Evolutionary conservation across 2,797 vertebrate species (phyloP).

Genomic region (Sandelia bainsii): DNA sequence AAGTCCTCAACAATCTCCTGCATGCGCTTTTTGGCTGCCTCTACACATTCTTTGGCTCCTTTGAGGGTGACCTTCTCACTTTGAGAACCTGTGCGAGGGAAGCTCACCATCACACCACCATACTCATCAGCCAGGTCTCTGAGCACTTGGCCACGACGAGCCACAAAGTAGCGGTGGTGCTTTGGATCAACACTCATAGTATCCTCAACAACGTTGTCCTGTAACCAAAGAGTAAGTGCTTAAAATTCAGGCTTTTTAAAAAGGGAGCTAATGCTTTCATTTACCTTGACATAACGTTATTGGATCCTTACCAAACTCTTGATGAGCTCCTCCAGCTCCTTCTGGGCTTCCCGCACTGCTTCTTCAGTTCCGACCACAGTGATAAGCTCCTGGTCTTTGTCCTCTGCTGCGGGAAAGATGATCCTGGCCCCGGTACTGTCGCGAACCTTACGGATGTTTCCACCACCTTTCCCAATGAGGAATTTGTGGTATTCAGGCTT

Average conservation of each 20-base stretch:
- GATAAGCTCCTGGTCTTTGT: constrained; percentile 98
- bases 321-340: constrained; percentile 94
- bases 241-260: background rate
- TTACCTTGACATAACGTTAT: background rate
- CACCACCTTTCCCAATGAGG: constrained; percentile 97
- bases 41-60: constrained; percentile 98
- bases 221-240: constrained; percentile 16
- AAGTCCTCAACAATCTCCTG: constrained; percentile 96
- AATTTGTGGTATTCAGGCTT: constrained; percentile 99
- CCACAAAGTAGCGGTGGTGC: constrained; percentile 97
- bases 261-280: background rate
- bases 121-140: constrained; percentile 97
- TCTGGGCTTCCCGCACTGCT: constrained; percentile 94
- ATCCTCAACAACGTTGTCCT: constrained; percentile 97
- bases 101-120: constrained; percentile 97
- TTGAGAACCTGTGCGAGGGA: constrained; percentile 92
- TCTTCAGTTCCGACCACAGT: constrained; percentile 97
- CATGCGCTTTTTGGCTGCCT: constrained; percentile 97
- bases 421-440: constrained; percentile 96
- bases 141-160: constrained; percentile 94
- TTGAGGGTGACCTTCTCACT: constrained; percentile 96
- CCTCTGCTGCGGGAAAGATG: constrained; percentile 94
- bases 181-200: constrained; percentile 93
- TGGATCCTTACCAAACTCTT: constrained; percentile 88
- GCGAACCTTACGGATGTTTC: constrained; percentile 97